Base-by-base conservation (phyloP, 1,140 invertebrate genomes). In the Bombus huntii region DNA sequence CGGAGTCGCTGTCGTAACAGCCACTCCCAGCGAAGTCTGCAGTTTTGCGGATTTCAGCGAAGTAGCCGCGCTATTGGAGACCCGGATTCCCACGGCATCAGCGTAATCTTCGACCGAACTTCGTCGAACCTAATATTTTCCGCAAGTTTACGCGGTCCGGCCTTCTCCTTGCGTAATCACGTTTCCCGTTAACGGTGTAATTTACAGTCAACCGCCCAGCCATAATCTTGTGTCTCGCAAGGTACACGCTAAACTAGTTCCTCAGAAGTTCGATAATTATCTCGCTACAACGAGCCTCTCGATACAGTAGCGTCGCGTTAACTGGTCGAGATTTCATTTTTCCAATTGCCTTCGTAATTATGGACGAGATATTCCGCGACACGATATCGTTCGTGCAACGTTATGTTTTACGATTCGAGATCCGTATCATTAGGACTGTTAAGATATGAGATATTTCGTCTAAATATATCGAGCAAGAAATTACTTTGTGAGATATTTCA, bases 31-130 rank as follows among this genome's bases (percentile, higher is more conserved):
- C 75, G 57, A 42, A 66, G 39, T 53, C 81, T 47, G 81, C 81
- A 83, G 74, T 83, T 77, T 77, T 77, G 81, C 62, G 47, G 44
- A 77, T 77, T 68, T 53, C 74, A 44, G 28, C 66, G 65, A 28
- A 79, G 39, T 66, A 18, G 70, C 18, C 13, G 34, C 13, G 34
- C n/a, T 39, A 83, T 83, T 22, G 37, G 65, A 77, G 8, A 28
- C 31, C 18, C 25, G 25, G 31, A 42, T 83, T 39, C 15, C 12
- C 10, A 34, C 6, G 31, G 15, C 31, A 65, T 47, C 57, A 25
- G n/a, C 39, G 9, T 44, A 82, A 76, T 83, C 59, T 66, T 72
- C 15, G 28, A 2, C 12, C 8, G 37, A 8, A 28, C 28, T 13
- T 39, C 39, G 18, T 68, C 44, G 18, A 76, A 18, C 28, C 28